phyloP scores from a whole-genome alignment of 2,888 invertebrate species.

The Agrochola macilenta region DNA sequence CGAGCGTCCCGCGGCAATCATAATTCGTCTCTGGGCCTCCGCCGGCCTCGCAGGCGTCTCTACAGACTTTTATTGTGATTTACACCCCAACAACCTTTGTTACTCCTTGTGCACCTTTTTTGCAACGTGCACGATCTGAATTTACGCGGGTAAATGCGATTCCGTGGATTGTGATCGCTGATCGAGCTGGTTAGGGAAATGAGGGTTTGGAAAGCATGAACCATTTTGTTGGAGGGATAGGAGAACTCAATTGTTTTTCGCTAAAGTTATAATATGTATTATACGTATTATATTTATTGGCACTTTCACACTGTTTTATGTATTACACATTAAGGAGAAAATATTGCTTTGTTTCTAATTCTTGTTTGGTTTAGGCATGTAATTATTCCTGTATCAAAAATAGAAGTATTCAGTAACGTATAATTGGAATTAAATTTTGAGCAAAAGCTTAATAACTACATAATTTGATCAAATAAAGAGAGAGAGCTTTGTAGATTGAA shows the following conservation, averaged over 20 bases:
- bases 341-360: conserved; percentile 80
- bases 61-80: conserved; percentile 89
- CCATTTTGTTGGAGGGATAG: neutral
- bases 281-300: conserved; percentile 82
- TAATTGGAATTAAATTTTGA: neutral
- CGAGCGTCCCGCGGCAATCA: conserved; percentile 79
- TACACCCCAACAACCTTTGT: conserved; percentile 81
- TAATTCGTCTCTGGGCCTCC: conserved; percentile 83
- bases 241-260: neutral
- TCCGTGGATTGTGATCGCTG: conserved; percentile 64
- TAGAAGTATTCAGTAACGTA: too few relatives aligned
- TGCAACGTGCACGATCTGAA: conserved; percentile 69
- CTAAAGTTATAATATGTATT: too few relatives aligned
- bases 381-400: conserved; percentile 83
- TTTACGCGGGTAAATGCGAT: conserved; percentile 71
- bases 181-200: conserved; percentile 47
- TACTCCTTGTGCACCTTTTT: conserved; percentile 69
- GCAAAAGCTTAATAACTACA: too few relatives aligned
- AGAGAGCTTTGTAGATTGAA: neutral
- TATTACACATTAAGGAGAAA: conserved; percentile 73
- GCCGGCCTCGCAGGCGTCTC: conserved; percentile 82
- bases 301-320: conserved; percentile 78
- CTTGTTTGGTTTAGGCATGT: conserved; percentile 85
- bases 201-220: conserved; percentile 9
- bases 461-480: neutral